Evolutionary conservation across 2,113 vertebrate species (phyloP).

Genomic region (Callocephalon fimbriatum): DNA sequence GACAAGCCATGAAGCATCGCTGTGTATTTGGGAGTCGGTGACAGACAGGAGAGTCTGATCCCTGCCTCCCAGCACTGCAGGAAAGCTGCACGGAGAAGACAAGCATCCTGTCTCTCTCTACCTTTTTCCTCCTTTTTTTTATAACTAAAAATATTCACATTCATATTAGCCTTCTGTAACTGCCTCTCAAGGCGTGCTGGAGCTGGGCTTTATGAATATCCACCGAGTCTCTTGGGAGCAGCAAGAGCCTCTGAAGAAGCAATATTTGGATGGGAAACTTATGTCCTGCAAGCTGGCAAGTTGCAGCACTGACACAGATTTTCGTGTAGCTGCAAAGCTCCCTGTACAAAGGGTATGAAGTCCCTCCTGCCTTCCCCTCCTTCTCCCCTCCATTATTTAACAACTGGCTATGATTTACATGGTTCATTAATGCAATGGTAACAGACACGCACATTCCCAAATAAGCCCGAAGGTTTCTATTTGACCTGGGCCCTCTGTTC

Average conservation of each 20-base stretch:
- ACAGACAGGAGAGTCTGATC: not conserved
- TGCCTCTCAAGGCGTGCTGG: not conserved
- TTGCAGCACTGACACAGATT: conserved; percentile 2
- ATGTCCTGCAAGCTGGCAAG: conserved; percentile 44
- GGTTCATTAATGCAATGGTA: not conserved
- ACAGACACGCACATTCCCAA: not conserved
- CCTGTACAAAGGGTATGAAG: not conserved
- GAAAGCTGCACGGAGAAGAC: not conserved
- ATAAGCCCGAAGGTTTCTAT: not conserved
- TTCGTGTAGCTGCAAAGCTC: not conserved
- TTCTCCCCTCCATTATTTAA: not conserved
- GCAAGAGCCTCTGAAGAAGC: not conserved
- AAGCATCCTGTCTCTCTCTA: not conserved
- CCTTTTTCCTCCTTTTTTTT: not conserved
- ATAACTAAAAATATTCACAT: not conserved
- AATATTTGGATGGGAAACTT: conserved; percentile 48
- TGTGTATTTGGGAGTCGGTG: fast-evolving
- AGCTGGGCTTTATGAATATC: not conserved
- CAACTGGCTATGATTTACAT: not conserved
- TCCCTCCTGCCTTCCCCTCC: not conserved
- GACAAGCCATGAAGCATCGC: not conserved
- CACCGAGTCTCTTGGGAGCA: not conserved
- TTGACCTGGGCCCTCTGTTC: conserved; percentile 19
- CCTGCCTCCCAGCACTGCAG: not conserved
- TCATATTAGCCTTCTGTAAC: not conserved